Evolutionary conservation across 2,888 invertebrate genomes (phyloP), one percentile per base, ranked within the genome.

Genomic region (Ophion obscuratus): DNA sequence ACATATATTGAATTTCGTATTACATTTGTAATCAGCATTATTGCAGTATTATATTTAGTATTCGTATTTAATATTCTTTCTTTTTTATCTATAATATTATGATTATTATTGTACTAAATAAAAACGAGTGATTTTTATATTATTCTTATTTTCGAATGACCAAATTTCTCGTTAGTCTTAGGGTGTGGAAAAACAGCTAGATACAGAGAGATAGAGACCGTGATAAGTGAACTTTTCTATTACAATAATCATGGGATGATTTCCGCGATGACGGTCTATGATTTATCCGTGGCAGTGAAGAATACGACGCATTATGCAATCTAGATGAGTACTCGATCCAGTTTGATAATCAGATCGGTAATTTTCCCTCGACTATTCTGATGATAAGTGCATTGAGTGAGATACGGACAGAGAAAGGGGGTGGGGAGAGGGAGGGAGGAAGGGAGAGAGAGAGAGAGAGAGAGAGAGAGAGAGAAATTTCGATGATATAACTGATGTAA

Each of bases 331-430:
- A 61, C 75, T 67, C 73, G 62, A 73, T 80, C 61, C 68, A n/a
- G 64, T 80, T 83, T 73, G 67, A 77, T 73, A 80, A 83, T 86
- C 66, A 57, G 71, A 73, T 75, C 66, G 67, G 68, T 73, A 61
- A 85, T 79, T 71, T 61, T 75, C 61, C 61, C 79, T 70, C 71
- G 53, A 62, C 36, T 20, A 47, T 61, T 70, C 61, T 78, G 14
- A 75, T 64, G 44, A 27, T 20, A 61, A 73, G 36, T 40, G 68
- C 24, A 47, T 17, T 17, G 27, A 27, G 9, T 1, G 40, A 10
- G 14, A 70, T 5, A 20, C n/a, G 10, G 68, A 20, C 6, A 36
- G 36, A 24, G 44, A 24, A 24, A 11, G 11, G 20, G 47, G 27
- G 53, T 17, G 53, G 9, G 53, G 17, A n/a, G n/a, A 47, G 44